Evolutionary conservation across 2,797 vertebrate genomes (phyloP).

Genomic region (Spondyliosoma cantharus): DNA sequence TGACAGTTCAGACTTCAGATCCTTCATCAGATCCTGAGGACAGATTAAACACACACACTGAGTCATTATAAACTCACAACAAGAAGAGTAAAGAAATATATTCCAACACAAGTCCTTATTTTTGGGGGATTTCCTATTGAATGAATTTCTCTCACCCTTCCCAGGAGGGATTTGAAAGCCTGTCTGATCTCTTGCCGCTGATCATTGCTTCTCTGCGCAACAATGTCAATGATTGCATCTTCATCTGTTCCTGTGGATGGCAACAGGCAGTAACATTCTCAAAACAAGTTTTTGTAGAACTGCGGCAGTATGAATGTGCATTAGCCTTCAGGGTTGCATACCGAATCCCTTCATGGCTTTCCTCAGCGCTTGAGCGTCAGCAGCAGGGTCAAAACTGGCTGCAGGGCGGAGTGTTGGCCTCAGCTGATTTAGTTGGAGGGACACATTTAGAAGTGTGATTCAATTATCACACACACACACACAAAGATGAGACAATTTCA

Average conservation of each 20-base stretch:
- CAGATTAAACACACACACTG: conserved; percentile 13
- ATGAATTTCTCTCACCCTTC: conserved; percentile 85
- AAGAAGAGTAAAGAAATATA: neutral
- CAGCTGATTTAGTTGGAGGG: conserved; percentile 77
- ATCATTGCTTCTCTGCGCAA: conserved; percentile 89
- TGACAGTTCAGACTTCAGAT: conserved; percentile 95
- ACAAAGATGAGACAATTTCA: neutral
- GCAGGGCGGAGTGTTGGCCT: conserved; percentile 87
- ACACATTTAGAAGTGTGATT: conserved; percentile 24
- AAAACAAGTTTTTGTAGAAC: neutral
- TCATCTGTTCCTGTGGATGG: conserved; percentile 90
- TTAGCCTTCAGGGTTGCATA: conserved; percentile 69
- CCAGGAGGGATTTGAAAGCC: conserved; percentile 94
- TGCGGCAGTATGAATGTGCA: neutral
- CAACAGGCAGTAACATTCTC: neutral
- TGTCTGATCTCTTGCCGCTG: conserved; percentile 95
- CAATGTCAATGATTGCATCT: conserved; percentile 91
- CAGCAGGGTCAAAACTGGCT: conserved; percentile 85
- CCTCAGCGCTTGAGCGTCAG: conserved; percentile 92
- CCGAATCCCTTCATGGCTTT: conserved; percentile 99
- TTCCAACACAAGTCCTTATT: neutral
- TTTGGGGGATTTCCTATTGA: neutral
- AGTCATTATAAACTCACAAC: neutral
- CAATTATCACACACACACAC: conserved; percentile 1
- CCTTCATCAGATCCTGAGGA: conserved; percentile 93